These are phyloP conservation scores for Lepus europaeus DNA, from an alignment of 2,113 vertebrate genomes.

Conservation along the genomic window DNA sequence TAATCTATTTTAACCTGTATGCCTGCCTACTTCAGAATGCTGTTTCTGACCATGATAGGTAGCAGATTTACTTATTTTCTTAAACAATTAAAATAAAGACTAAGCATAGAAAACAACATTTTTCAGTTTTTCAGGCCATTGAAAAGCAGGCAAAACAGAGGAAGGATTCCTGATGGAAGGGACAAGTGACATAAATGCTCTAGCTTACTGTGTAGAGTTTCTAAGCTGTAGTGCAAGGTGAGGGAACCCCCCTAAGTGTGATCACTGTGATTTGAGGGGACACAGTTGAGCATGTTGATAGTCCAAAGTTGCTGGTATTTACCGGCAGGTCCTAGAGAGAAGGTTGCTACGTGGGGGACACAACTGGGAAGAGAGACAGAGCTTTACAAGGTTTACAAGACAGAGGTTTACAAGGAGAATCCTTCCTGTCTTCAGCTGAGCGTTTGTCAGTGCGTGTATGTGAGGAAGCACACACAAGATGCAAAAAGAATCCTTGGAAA, in stretches of 20 bases:
- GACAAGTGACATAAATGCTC: fast-evolving
- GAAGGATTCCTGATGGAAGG: background rate
- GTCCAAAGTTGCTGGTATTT: background rate
- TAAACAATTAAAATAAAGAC: background rate
- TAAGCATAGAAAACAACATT: background rate
- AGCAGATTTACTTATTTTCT: background rate
- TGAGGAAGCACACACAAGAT: background rate
- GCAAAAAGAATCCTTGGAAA: background rate
- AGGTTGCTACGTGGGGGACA: background rate
- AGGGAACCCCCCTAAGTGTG: background rate
- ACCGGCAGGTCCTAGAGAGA: background rate
- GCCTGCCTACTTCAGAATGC: background rate
- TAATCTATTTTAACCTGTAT: no score
- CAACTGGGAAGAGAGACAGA: background rate
- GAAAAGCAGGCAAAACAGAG: background rate
- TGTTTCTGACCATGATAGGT: background rate
- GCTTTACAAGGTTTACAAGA: no score
- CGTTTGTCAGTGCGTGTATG: background rate
- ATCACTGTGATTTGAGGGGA: background rate
- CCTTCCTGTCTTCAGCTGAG: background rate
- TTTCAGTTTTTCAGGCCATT: background rate
- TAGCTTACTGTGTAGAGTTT: background rate
- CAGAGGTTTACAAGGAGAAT: background rate
- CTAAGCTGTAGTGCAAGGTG: background rate
- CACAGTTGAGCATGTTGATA: background rate